phyloP scores from a whole-genome alignment of 2,797 vertebrate species.

The Thunnus albacares region DNA sequence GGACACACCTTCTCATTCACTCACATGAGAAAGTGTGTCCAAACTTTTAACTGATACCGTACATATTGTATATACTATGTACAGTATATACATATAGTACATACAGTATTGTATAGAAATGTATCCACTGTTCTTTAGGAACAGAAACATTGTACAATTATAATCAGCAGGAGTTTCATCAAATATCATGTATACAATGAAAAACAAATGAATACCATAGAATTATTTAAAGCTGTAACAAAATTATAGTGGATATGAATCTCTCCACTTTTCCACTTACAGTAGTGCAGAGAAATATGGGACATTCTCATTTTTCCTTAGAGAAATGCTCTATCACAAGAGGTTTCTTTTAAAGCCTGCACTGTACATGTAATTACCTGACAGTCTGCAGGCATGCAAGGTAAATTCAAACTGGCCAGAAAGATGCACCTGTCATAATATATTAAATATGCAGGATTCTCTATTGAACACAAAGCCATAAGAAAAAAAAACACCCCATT shows the following conservation, averaged over 20 bases:
- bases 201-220: constrained; percentile 7
- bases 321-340: neutral
- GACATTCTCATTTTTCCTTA: neutral
- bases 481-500: neutral
- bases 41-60: too few species aligned
- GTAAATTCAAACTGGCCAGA: neutral
- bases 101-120: too few species aligned
- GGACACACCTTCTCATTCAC: too few species aligned
- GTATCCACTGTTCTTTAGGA: neutral
- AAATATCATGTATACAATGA: constrained; percentile 2
- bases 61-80: too few species aligned
- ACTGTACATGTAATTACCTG: neutral
- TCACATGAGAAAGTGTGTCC: too few species aligned
- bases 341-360: neutral
- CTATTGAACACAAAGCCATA: neutral
- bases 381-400: constrained; percentile 1
- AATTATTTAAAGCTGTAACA: constrained; percentile 1
- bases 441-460: neutral
- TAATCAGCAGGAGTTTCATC: neutral
- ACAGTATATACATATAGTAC: too few species aligned
- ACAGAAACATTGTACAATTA: neutral
- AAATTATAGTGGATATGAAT: constrained; percentile 8
- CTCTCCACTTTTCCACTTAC: neutral
- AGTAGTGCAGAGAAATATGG: neutral
- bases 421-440: neutral